These are phyloP conservation scores for Ditula angustiorana DNA, from an alignment of 2,888 invertebrate genomes.

Conservation along the genomic window DNA sequence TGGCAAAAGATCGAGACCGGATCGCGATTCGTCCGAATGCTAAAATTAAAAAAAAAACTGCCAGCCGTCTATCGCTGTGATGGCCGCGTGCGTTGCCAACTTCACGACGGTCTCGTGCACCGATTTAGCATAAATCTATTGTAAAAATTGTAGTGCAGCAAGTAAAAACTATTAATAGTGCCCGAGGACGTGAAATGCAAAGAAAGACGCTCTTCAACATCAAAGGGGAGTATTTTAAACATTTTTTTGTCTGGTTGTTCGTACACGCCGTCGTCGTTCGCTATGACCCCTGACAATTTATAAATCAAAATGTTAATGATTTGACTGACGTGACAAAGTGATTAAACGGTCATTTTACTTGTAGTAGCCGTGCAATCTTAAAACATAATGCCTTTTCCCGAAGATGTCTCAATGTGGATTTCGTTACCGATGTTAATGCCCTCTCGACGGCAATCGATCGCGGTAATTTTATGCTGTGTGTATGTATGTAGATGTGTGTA, in stretches of 20 bases:
- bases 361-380: conserved; percentile 21
- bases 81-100: conserved; percentile 73
- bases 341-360: conserved; percentile 45
- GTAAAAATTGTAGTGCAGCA: conserved; percentile 61
- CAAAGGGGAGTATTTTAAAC: conserved; percentile 76
- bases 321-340: conserved; percentile 65
- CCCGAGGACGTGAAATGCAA: conserved; percentile 80
- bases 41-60: conserved; percentile 16
- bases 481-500: not conserved
- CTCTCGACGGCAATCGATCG: conserved; percentile 32
- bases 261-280: conserved; percentile 65
- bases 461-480: conserved; percentile 16
- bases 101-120: conserved; percentile 70
- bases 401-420: conserved; percentile 6
- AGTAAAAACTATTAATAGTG: conserved; percentile 66
- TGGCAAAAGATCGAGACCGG: not conserved
- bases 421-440: conserved; percentile 24
- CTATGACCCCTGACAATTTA: conserved; percentile 61
- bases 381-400: not conserved
- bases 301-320: conserved; percentile 57
- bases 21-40: conserved; percentile 9
- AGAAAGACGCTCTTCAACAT: conserved; percentile 80
- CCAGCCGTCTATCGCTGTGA: conserved; percentile 54
- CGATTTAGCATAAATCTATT: conserved; percentile 62
- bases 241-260: conserved; percentile 50